Percentiles rank a stretch among this genome's conserved stretches.
Conservation (phyloP, 2,113 vertebrate species). For the Australoheros scitulus region DNA sequence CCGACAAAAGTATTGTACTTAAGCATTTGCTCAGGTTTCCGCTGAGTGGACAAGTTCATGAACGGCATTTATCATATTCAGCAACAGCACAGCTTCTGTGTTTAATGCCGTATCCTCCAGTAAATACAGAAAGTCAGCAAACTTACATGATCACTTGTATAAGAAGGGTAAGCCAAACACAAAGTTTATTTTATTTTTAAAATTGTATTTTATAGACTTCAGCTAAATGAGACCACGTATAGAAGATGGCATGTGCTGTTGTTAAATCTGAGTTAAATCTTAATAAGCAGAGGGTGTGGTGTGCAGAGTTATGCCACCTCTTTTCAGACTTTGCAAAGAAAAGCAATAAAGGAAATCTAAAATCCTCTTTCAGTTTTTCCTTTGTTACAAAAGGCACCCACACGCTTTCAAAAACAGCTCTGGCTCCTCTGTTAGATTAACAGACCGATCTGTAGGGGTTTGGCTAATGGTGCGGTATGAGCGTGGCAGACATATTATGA, state of each 20-base stretch:
- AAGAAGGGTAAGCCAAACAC: neutral
- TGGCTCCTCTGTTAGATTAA: neutral
- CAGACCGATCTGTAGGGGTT: neutral
- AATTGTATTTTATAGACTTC: neutral
- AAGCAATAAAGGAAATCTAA: neutral
- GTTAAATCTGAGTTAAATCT: neutral
- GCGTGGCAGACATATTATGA: neutral
- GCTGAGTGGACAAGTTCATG: conserved; percentile 34
- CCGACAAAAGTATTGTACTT: conserved; percentile 10
- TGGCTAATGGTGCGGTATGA: conserved; percentile 11
- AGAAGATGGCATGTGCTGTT: accelerated
- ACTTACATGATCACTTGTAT: neutral
- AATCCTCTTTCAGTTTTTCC: neutral
- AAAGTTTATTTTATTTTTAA: neutral
- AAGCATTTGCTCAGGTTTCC: conserved; percentile 28
- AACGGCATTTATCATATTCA: conserved; percentile 12
- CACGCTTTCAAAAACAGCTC: neutral
- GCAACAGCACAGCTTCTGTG: conserved; percentile 5
- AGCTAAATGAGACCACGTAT: neutral
- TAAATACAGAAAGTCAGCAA: conserved; percentile 4
- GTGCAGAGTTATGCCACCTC: neutral
- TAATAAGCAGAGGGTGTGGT: neutral
- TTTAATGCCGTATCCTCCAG: neutral
- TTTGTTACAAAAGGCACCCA: neutral
- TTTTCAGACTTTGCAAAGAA: neutral